These are phyloP conservation scores for Rhineura floridana DNA, from an alignment of 2,113 vertebrate species.

Conservation along the genomic window DNA sequence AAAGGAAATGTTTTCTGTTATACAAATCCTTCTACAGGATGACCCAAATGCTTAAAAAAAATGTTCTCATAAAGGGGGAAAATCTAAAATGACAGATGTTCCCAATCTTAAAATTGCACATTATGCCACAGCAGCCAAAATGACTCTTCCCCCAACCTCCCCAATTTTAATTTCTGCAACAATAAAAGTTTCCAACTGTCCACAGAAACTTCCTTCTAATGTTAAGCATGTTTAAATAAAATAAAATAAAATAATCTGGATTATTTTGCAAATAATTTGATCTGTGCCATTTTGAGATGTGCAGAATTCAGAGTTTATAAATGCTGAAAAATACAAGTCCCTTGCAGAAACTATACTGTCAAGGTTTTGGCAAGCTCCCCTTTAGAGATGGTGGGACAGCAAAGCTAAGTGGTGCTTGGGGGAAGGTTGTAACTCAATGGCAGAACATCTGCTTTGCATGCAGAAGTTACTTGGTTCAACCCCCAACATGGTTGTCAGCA, in stretches of 20 bases:
- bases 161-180: background rate
- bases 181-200: background rate
- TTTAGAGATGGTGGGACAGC: too few species aligned
- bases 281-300: background rate
- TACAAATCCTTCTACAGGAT: background rate
- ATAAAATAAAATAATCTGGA: background rate
- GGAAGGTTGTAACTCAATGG: too few species aligned
- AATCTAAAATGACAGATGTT: background rate
- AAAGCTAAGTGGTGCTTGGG: too few species aligned
- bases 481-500: too few species aligned
- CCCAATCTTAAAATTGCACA: background rate
- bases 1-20: background rate
- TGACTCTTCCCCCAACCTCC: background rate
- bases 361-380: too few species aligned
- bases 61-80: background rate
- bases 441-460: too few species aligned
- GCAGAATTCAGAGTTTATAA: background rate
- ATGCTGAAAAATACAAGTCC: background rate
- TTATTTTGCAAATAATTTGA: background rate
- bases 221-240: background rate
- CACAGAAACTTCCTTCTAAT: background rate
- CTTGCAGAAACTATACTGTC: too few species aligned
- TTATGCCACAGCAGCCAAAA: background rate
- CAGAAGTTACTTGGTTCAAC: too few species aligned
- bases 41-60: background rate